These are phyloP conservation scores for Stenodera caucasica DNA, from an alignment of 2,888 invertebrate species.

Conservation along the genomic window DNA sequence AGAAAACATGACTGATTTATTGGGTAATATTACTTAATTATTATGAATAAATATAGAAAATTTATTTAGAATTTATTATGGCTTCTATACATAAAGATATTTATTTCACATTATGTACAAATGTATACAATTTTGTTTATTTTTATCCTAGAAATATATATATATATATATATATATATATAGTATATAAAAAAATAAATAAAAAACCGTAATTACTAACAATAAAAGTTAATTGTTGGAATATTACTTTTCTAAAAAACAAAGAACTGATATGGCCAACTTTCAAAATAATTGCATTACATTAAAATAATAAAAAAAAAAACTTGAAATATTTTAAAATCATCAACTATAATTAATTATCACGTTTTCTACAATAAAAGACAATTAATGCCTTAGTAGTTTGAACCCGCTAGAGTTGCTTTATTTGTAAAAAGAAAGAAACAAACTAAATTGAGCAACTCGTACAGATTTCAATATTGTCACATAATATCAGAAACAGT, in stretches of 20 bases:
- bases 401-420: neutral
- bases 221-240: neutral
- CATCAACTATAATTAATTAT: constrained; percentile 17
- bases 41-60: neutral
- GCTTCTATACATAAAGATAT: constrained; percentile 33
- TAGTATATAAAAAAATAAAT: constrained; percentile 27
- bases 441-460: constrained; percentile 19
- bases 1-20: neutral
- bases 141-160: neutral
- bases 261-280: constrained; percentile 35
- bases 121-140: constrained; percentile 39
- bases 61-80: constrained; percentile 4
- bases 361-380: constrained; percentile 29
- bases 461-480: constrained; percentile 30
- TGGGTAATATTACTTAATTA: neutral
- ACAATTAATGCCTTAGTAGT: neutral
- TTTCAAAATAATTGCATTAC: constrained; percentile 10
- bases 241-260: neutral
- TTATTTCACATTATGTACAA: constrained; percentile 43
- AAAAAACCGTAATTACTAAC: constrained; percentile 15
- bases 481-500: constrained; percentile 31
- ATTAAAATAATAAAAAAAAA: neutral
- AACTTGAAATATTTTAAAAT: neutral
- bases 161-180: constrained; percentile 21
- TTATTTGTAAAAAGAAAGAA: constrained; percentile 24